phyloP scores from a whole-genome alignment of 2,797 vertebrate genomes.

The Trichosurus vulpecula region DNA sequence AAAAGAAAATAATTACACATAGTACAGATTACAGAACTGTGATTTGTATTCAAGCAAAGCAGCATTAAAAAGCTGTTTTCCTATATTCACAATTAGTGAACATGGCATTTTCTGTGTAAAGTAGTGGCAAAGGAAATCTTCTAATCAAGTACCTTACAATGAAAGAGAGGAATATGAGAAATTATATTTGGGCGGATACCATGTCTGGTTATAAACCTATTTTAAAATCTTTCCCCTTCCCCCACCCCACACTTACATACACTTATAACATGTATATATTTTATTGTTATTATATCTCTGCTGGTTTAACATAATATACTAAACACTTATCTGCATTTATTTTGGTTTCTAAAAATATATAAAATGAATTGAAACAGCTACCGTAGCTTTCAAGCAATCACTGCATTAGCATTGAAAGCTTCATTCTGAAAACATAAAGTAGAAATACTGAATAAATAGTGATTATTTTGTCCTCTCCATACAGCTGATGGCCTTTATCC shows the following conservation, averaged over 20 bases:
- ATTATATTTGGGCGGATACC: constrained; percentile 22
- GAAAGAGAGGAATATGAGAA: constrained; percentile 38
- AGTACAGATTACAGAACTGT: constrained; percentile 82
- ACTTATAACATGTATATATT: constrained; percentile 40
- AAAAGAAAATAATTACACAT: constrained; percentile 84
- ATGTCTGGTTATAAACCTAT: constrained; percentile 62
- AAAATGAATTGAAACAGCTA: too few species aligned
- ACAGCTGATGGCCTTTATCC: constrained; percentile 81
- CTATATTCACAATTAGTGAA: constrained; percentile 78
- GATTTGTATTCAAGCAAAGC: constrained; percentile 81
- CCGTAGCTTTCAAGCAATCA: constrained; percentile 58
- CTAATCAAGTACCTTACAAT: constrained; percentile 51
- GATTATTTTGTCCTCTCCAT: constrained; percentile 83
- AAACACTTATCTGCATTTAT: too few species aligned
- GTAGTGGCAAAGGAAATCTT: constrained; percentile 75
- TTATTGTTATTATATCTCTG: constrained; percentile 79
- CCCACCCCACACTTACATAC: neutral
- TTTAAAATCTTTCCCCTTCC: constrained; percentile 64
- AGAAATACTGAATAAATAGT: constrained; percentile 86
- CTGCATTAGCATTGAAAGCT: constrained; percentile 80
- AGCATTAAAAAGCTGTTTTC: constrained; percentile 71
- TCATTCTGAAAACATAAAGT: constrained; percentile 83
- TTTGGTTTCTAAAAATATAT: too few species aligned
- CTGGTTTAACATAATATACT: too few species aligned
- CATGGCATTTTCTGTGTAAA: constrained; percentile 57